Evolutionary conservation across 2,113 vertebrate species (phyloP).

Genomic region (Psammodynastes pulverulentus): DNA sequence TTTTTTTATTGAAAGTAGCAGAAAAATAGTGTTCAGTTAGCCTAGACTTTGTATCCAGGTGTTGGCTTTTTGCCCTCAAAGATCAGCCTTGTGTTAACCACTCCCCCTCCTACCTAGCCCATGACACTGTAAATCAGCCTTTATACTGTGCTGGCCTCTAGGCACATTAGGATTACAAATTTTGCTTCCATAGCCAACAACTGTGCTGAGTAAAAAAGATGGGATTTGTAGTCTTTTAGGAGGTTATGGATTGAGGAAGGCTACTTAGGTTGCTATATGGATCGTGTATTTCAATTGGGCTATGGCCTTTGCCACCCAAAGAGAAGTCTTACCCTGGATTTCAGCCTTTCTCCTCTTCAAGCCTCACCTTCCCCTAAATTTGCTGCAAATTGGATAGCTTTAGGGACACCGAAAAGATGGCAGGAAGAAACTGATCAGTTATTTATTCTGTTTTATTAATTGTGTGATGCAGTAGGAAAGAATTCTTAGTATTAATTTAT

Average conservation of each 20-base stretch:
- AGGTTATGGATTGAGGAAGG: not conserved
- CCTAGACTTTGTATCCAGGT: not conserved
- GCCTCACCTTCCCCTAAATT: not conserved
- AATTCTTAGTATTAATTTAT: not conserved
- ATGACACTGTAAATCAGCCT: not conserved
- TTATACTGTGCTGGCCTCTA: not conserved
- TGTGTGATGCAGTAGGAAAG: not conserved
- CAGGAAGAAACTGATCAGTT: not conserved
- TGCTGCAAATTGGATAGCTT: not conserved
- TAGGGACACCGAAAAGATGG: not conserved
- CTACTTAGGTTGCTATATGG: not conserved
- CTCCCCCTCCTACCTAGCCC: not conserved
- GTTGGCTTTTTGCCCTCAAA: conserved; percentile 28
- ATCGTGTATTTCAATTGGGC: not conserved
- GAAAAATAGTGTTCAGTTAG: not conserved
- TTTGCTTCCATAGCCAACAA: not conserved
- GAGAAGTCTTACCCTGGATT: not conserved
- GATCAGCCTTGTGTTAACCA: not conserved
- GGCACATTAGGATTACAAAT: not conserved
- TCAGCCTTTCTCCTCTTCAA: not conserved
- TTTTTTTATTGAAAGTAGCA: conserved; percentile 12
- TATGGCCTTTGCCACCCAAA: not conserved
- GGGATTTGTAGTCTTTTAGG: not conserved
- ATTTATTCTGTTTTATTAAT: not conserved
- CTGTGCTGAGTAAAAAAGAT: not conserved